Evolutionary conservation across 2,113 vertebrate genomes (phyloP), one percentile per base, ranked within the genome.

Genomic region (Phaethon lepturus): DNA sequence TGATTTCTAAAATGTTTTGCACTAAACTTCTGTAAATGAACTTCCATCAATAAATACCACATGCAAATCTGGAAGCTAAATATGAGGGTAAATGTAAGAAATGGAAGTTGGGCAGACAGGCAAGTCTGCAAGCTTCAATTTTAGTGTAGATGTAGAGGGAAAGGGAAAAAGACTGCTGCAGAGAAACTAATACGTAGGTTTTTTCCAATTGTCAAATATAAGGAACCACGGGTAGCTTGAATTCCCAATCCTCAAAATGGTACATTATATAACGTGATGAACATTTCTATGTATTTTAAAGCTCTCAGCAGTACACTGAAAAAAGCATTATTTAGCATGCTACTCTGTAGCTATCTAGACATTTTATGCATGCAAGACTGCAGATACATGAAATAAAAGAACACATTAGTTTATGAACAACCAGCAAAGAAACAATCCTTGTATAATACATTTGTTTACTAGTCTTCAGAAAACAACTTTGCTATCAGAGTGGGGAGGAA

Each of bases 11-110:
- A 29, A 90, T 10, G 7, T 69, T 85, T 72, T 87, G 16, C 9
- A 8, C 24, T 82, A 58, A 60, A 69, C 38, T 49, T 76, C 16
- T 31, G 13, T 20, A 81, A 88, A 90, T 66, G 5, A 93, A 75
- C 17, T 58, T 24, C 63, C 52, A 80, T 76, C 23, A 97, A 90
- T 85, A 96, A 97, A 96, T 84, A 91, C 16, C 93, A 77, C 66
- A 73, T 40, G 91, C 66, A 96, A 93, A 95, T 87, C 91, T 79
- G 58, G 77, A 96, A 98, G 95, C 22, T 94, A 95, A 96, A 97
- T 92, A 45, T 62, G 58, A 95, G 16, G 17, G 31, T 81, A 94
- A 93, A 94, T 45, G 28, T 89, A 95, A 95, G 97, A 97, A 97
- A 87, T n/a, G 24, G 84, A 97, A 97, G 71, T 33, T 92, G 13